Base-by-base conservation (phyloP, 2,797 vertebrate genomes). In the Dryobates pubescens region DNA sequence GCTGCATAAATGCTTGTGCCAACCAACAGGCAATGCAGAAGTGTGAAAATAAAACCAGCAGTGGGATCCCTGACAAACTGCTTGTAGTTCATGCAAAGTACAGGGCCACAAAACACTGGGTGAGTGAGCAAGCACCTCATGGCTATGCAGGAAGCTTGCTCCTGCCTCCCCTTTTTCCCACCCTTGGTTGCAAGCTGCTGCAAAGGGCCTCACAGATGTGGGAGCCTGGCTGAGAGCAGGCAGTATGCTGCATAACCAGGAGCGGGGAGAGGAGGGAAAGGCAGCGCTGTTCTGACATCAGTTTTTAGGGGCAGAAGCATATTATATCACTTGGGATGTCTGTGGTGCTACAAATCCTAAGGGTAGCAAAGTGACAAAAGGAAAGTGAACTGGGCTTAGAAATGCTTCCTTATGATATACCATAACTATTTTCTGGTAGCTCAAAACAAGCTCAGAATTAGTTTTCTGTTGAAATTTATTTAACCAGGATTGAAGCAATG, bases 401-500 rank as follows among this genome's bases (percentile, higher is more conserved):
- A 29, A 59, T 70, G 68, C n/a, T 62, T 62, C 2, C 0, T 73
- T 13, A 3, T 3, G 4, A 29, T 53, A 72, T 22, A 7, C 56
- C 22, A 7, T 43, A 53, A 54, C 30, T 9, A 17, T 58, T 84
- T 92, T 38, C 41, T 68, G 51, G 63, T 68, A 49, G 36, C 58
- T 82, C 36, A 74, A 19, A 89, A 87, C 41, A 82, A 65, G 51
- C 58, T 86, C 51, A 53, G 32, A 30, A 78, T 71, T 51, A 62
- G 75, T 72, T 51, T 65, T 74, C 41, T 83, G 34, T 82, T 88
- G 76, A 70, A 80, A 74, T 74, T 81, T 23, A 74, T 74, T 81
- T 23, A 75, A 10, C 8, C 19, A n/a, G 65, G 41, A 69, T 32
- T 72, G 56, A 91, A 59, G 63, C 43, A 59, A 63, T 65, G 34